phyloP scores from a whole-genome alignment of 2,113 vertebrate species.

The Actenoides lindsayi region DNA sequence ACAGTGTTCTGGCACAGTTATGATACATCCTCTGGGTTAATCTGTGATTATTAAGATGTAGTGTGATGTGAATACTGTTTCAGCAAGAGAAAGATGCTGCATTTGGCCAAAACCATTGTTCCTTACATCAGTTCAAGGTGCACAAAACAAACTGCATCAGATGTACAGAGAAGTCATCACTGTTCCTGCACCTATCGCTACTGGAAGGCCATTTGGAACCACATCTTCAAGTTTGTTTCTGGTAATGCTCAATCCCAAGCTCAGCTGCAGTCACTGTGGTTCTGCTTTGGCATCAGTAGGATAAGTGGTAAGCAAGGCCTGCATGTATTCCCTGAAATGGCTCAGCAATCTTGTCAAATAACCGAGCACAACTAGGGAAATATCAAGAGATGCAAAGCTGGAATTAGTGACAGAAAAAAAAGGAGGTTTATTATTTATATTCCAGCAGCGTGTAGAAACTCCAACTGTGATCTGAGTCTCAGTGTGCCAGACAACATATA shows the following conservation, averaged over 20 bases:
- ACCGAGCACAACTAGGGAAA: background rate
- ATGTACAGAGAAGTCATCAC: background rate
- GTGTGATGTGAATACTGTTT: background rate
- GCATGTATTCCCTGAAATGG: rapidly evolving
- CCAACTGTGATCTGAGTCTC: background rate
- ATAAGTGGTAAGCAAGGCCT: background rate
- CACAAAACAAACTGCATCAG: background rate
- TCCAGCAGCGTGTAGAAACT: background rate
- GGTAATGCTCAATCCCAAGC: background rate
- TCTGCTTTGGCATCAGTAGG: background rate
- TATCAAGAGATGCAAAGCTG: background rate
- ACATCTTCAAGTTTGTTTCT: background rate
- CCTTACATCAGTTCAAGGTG: background rate
- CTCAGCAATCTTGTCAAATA: background rate
- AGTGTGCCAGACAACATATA: background rate
- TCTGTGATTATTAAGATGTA: background rate
- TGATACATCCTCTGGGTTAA: background rate
- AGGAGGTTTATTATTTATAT: background rate
- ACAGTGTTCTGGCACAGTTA: background rate
- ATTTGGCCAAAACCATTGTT: background rate
- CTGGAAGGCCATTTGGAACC: background rate
- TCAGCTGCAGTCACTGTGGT: background rate
- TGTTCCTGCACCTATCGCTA: background rate
- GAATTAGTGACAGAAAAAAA: background rate
- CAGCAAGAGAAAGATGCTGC: background rate